Conservation (phyloP, 2,888 invertebrate genomes). For the Drosophila testacea region DNA sequence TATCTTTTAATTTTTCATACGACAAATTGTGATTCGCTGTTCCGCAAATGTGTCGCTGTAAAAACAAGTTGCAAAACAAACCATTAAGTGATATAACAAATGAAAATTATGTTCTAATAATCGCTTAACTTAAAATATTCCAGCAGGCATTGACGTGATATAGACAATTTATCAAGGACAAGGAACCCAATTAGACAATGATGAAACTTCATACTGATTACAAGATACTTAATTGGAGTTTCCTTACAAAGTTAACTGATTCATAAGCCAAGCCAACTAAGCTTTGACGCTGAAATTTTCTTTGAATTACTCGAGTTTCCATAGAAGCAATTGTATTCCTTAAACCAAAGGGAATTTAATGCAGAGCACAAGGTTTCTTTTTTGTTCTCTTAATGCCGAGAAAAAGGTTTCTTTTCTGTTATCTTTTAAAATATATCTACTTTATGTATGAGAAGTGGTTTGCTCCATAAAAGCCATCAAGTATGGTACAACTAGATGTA, state of each 20-base stretch:
- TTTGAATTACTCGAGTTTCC: slow-evolving; percentile 8
- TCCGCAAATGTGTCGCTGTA: slow-evolving; percentile 28
- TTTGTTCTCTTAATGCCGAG: not conserved
- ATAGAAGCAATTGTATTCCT: slow-evolving; percentile 7
- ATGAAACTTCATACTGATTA: slow-evolving; percentile 2
- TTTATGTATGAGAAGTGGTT: not conserved
- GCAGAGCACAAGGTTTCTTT: slow-evolving; percentile 7
- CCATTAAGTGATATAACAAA: slow-evolving; percentile 1
- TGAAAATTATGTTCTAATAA: slow-evolving; percentile 1
- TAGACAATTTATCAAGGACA: not conserved
- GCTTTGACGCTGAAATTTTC: not conserved
- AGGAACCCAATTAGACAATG: slow-evolving; percentile 1
- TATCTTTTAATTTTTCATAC: slow-evolving; percentile 8
- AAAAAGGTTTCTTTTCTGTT: not conserved
- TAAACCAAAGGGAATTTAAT: not conserved
- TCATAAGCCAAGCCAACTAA: slow-evolving; percentile 6
- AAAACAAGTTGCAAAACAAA: slow-evolving; percentile 24
- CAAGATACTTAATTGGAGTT: not conserved
- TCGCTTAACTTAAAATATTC: not conserved
- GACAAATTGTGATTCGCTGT: slow-evolving; percentile 4
- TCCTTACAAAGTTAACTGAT: not conserved
- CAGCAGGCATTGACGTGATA: no score
- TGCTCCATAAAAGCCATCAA: not conserved
- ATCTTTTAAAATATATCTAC: slow-evolving; percentile 6
- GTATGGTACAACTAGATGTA: slow-evolving; percentile 1